A percentile compares a stretch with the other conserved stretches of the same genome.
Evolutionary conservation across 2,888 invertebrate genomes (phyloP).

Genomic region (Glaucopsyche alexis): DNA sequence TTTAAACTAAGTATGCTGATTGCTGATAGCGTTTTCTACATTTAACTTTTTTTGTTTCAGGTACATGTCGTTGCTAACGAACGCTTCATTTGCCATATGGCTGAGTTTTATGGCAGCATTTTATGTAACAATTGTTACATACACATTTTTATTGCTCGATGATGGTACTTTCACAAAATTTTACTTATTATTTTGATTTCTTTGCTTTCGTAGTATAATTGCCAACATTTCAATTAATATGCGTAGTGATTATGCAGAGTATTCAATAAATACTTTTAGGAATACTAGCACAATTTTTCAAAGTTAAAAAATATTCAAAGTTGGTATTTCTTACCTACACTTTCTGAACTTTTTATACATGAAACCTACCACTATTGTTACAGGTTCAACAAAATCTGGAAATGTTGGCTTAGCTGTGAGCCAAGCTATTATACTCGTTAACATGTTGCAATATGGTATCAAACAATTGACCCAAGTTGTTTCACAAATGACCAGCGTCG

Average conservation of each 20-base stretch:
- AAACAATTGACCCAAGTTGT: constrained; percentile 87
- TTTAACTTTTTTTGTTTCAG: constrained; percentile 46
- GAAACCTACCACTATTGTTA: too few species aligned
- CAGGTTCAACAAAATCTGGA: constrained; percentile 79
- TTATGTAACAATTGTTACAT: constrained; percentile 81
- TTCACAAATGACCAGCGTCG: constrained; percentile 88
- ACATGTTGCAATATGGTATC: constrained; percentile 89
- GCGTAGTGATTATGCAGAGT: too few species aligned
- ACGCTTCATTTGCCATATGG: constrained; percentile 83
- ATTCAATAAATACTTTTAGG: too few species aligned
- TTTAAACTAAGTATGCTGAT: neutral
- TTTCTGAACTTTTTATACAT: too few species aligned
- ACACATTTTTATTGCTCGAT: constrained; percentile 81
- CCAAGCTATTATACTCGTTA: constrained; percentile 85
- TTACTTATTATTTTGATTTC: neutral
- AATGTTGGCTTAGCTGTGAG: constrained; percentile 86
- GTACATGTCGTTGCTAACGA: constrained; percentile 80
- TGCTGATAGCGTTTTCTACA: neutral
- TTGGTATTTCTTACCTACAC: too few species aligned
- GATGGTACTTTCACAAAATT: constrained; percentile 63
- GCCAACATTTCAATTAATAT: too few species aligned
- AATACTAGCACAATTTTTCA: too few species aligned
- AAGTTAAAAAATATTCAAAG: too few species aligned
- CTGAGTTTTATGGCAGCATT: constrained; percentile 80
- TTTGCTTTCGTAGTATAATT: too few species aligned